phyloP scores from a whole-genome alignment of 2,797 vertebrate genomes.

The Vultur gryphus region DNA sequence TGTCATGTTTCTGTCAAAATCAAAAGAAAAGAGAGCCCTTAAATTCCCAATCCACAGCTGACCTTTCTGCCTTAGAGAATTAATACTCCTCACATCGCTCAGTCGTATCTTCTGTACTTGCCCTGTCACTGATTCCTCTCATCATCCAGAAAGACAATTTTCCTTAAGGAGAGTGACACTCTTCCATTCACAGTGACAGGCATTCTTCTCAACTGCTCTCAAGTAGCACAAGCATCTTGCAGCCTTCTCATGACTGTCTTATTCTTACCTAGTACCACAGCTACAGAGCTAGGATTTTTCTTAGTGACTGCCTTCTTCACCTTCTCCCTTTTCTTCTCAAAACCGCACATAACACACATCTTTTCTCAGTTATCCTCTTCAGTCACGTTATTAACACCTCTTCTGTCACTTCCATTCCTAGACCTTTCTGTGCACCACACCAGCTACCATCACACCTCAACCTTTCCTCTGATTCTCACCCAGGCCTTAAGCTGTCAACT shows the following conservation, averaged over 20 bases:
- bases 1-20: constrained; percentile 8
- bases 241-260: background rate
- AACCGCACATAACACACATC: background rate
- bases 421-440: background rate
- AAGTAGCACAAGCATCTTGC: background rate
- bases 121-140: background rate
- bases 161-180: background rate
- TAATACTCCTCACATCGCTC: background rate
- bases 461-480: background rate
- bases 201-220: background rate
- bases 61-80: background rate
- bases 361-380: background rate
- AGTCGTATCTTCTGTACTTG: background rate
- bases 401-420: background rate
- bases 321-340: background rate
- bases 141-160: background rate
- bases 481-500: background rate
- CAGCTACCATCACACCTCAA: background rate
- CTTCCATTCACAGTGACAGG: background rate
- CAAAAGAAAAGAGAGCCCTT: background rate
- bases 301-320: background rate
- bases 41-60: background rate
- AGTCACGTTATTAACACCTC: background rate
- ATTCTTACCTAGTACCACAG: background rate
- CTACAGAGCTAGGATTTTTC: background rate